Evolutionary conservation across 2,888 invertebrate genomes (phyloP), one percentile per base, ranked within the genome.

Genomic region (Drosophila barbarae): DNA sequence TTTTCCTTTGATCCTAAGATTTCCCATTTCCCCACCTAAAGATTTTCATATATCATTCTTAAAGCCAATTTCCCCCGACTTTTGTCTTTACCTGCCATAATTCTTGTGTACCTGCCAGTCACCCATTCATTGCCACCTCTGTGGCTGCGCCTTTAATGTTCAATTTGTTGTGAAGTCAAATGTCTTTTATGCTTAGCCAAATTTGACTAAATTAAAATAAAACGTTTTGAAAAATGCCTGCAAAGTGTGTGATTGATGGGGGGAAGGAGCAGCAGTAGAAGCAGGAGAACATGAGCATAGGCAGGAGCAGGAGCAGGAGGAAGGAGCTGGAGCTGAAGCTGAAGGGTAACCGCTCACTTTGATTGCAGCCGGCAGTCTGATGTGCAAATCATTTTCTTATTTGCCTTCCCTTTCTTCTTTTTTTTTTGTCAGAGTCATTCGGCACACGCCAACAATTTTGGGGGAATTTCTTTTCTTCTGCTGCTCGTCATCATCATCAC

Each of bases 351-450:
- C 51, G 76, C 76, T 81, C 67, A 76, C 74, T 69, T 67, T 78
- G 82, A 81, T 78, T 78, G 76, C 76, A 65, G 67, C 23, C 21
- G 52, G 26, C 46, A 46, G 52, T 32, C 60, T 61, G 61, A 44
- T 63, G 61, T 67, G 52, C 49, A 59, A 67, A 52, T 46, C 50
- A 66, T 57, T 66, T 66, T 54, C 65, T 50, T 67, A 52, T 59
- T 58, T 52, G 59, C 57, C 44, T 30, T 23, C 32, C 12, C 30
- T 18, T 50, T 21, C 41, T 26, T 30, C 21, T 51, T 64, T 50
- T 41, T 23, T 41, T n/a, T 42, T 26, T 41, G 26, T 44, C 35
- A 51, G 44, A 66, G 66, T 66, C 66, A 66, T 66, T 60, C 65
- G 34, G 13, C 41, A 52, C 58, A 67, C 51, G 57, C 67, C 67